Percentiles rank a stretch among this genome's conserved stretches.
Evolutionary conservation across 2,888 invertebrate species (phyloP).

Genomic region (Masnerella sp.): DNA sequence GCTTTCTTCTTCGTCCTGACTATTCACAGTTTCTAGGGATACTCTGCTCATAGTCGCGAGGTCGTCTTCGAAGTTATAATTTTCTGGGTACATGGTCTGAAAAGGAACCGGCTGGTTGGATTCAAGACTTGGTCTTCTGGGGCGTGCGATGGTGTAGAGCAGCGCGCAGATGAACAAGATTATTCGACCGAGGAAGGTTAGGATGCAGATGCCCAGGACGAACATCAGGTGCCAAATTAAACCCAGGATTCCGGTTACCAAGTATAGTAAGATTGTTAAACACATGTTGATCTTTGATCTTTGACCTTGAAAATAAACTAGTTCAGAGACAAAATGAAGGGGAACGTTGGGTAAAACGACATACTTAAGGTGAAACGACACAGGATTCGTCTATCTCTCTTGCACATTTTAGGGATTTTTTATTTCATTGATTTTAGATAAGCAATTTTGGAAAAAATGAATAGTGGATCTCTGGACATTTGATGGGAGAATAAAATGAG

Average conservation of each 20-base stretch:
- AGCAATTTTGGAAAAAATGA: too few species aligned
- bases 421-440: too few species aligned
- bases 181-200: constrained; percentile 59
- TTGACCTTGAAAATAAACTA: too few species aligned
- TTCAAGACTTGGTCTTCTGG: constrained; percentile 13
- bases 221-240: constrained; percentile 61
- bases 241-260: constrained; percentile 63
- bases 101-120: constrained; percentile 47
- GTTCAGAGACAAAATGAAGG: too few species aligned
- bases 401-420: too few species aligned
- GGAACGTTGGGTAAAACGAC: too few species aligned
- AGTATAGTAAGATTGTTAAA: constrained; percentile 65
- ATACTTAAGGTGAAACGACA: too few species aligned
- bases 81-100: constrained; percentile 68
- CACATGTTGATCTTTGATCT: constrained; percentile 63
- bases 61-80: constrained; percentile 66
- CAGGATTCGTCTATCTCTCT: too few species aligned
- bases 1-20: constrained; percentile 20
- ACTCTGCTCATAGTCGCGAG: constrained; percentile 64
- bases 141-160: constrained; percentile 59
- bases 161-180: constrained; percentile 63
- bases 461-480: too few species aligned
- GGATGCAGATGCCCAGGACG: constrained; percentile 60
- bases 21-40: constrained; percentile 66
- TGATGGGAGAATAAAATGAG: too few species aligned